Conservation (phyloP, 92 coral and sea anemone species). For the Scolanthus callimorphus region DNA sequence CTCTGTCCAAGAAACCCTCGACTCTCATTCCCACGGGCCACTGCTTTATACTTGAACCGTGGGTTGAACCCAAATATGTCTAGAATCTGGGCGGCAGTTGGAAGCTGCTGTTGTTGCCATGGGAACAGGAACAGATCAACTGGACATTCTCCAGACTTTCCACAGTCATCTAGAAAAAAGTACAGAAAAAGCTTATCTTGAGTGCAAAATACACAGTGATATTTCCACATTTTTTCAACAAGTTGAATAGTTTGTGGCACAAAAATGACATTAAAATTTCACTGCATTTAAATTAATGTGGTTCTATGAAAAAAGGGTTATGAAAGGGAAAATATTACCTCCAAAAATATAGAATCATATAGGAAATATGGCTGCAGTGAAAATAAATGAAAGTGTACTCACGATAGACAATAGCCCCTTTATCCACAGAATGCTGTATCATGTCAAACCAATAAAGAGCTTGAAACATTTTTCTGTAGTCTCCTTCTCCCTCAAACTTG, state of each 20-base stretch:
- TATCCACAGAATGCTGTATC: conserved; percentile 16
- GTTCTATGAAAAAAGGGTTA: no score
- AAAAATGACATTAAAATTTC: no score
- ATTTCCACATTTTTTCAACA: no score
- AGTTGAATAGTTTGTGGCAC: no score
- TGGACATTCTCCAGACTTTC: conserved; percentile 35
- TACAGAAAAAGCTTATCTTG: no score
- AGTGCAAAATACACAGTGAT: no score
- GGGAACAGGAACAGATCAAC: conserved; percentile 12
- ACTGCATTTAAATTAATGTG: no score
- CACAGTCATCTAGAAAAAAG: no score
- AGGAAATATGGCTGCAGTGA: no score
- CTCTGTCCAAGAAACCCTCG: no score
- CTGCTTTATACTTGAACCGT: conserved; percentile 9
- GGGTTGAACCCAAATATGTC: conserved; percentile 27
- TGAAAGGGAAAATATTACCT: no score
- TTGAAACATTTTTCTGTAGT: conserved; percentile 19
- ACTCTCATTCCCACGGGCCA: conserved; percentile 12
- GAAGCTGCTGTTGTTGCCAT: conserved; percentile 26
- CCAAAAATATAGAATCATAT: no score
- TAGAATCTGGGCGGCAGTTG: conserved; percentile 20
- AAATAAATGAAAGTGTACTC: conserved; percentile 4
- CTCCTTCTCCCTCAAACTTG: conserved; percentile 5
- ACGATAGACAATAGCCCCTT: conserved; percentile 39
- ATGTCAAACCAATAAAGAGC: conserved; percentile 28